A percentile compares a stretch with the other conserved stretches of the same genome.
Conservation (phyloP, 2,888 invertebrate species). For the Andrena haemorrhoa region DNA sequence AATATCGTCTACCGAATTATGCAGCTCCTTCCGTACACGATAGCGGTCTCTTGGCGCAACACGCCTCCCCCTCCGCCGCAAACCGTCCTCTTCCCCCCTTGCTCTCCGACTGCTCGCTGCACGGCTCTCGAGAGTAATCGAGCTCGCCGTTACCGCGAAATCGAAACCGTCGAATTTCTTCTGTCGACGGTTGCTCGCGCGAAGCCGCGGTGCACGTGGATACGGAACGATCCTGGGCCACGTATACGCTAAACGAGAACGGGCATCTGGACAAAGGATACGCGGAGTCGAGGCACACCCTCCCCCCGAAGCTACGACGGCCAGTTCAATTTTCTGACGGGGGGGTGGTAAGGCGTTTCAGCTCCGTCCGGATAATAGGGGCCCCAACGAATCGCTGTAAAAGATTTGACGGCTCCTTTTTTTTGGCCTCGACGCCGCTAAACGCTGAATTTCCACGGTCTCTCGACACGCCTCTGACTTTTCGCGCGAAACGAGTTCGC, state of each 20-base stretch:
- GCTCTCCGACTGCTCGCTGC: not conserved
- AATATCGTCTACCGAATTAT: slow-evolving; percentile 75
- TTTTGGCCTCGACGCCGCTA: not conserved
- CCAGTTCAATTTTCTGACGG: slow-evolving; percentile 46
- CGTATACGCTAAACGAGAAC: slow-evolving; percentile 51
- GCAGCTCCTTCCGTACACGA: slow-evolving; percentile 53
- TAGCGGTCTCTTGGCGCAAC: slow-evolving; percentile 14
- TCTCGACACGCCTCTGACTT: not conserved
- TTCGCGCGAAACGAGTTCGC: slow-evolving; percentile 3
- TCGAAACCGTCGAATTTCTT: slow-evolving; percentile 67
- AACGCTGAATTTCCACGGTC: not conserved
- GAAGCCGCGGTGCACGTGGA: slow-evolving; percentile 35
- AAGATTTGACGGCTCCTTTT: slow-evolving; percentile 32
- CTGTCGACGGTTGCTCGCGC: slow-evolving; percentile 31
- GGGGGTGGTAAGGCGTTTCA: slow-evolving; percentile 16
- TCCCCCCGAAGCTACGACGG: not conserved
- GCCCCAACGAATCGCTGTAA: slow-evolving; percentile 40
- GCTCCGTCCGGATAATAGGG: slow-evolving; percentile 34
- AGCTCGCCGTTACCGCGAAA: slow-evolving; percentile 64
- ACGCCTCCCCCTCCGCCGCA: not conserved
- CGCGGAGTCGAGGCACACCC: not conserved
- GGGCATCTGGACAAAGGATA: slow-evolving; percentile 57
- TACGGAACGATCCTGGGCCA: slow-evolving; percentile 27
- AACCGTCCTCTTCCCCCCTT: not conserved
- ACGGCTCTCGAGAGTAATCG: slow-evolving; percentile 61